Percentiles rank a stretch among this genome's conserved stretches.
Conservation (phyloP, 2,888 invertebrate genomes). For the Hydrotaea diabolus region DNA sequence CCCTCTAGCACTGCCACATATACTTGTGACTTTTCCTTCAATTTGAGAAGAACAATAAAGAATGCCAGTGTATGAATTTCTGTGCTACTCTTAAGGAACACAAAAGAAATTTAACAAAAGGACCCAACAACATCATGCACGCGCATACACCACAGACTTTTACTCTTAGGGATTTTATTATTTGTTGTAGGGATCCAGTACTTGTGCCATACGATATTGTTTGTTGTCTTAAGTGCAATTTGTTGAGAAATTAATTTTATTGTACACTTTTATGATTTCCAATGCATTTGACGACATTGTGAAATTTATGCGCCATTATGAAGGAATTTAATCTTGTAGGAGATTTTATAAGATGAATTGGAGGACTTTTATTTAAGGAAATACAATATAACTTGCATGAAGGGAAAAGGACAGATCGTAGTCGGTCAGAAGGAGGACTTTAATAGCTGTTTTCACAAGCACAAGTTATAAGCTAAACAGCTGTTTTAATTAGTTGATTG, state of each 20-base stretch:
- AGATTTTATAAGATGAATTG: too few species aligned
- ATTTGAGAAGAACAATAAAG: constrained; percentile 3
- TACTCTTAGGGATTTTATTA: neutral
- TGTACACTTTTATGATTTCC: constrained; percentile 9
- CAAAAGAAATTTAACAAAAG: neutral
- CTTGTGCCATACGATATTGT: neutral
- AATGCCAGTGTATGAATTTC: constrained; percentile 2
- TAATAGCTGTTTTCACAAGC: too few species aligned
- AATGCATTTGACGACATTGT: constrained; percentile 6
- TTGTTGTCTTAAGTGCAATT: constrained; percentile 23
- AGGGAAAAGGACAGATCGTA: too few species aligned
- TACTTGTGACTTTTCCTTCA: constrained; percentile 1
- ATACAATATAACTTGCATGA: neutral
- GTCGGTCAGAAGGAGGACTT: too few species aligned
- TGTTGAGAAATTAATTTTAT: constrained; percentile 36
- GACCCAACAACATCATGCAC: neutral
- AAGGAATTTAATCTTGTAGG: neutral
- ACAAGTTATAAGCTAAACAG: too few species aligned
- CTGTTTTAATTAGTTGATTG: too few species aligned
- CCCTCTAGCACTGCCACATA: neutral
- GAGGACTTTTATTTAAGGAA: too few species aligned
- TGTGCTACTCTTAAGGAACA: neutral
- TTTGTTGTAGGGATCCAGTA: neutral
- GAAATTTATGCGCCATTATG: neutral
- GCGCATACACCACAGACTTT: neutral